A percentile compares a stretch with the other conserved stretches of the same genome.
Conservation (phyloP, 2,888 invertebrate genomes). For the Torymus auratus region DNA sequence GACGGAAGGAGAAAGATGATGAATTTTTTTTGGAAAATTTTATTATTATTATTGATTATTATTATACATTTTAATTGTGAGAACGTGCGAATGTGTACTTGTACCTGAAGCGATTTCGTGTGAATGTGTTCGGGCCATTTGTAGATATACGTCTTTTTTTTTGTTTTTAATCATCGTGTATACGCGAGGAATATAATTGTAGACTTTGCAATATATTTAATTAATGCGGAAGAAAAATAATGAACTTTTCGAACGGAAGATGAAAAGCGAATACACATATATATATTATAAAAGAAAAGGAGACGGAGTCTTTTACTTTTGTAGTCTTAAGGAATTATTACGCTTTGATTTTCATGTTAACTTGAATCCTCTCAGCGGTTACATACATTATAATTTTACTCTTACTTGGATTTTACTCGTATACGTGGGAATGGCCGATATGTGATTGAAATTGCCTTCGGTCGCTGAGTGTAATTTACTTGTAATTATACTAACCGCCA, state of each 20-base stretch:
- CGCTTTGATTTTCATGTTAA: constrained; percentile 47
- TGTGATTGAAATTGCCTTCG: constrained; percentile 53
- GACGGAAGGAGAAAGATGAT: background rate
- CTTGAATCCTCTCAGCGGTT: constrained; percentile 31
- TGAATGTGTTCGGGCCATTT: constrained; percentile 35
- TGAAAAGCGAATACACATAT: constrained; percentile 18
- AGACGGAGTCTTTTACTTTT: constrained; percentile 29
- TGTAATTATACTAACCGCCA: constrained; percentile 55
- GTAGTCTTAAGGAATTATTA: constrained; percentile 36
- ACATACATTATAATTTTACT: constrained; percentile 29
- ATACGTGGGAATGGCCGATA: constrained; percentile 30
- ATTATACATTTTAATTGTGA: constrained; percentile 26
- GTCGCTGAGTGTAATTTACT: constrained; percentile 52
- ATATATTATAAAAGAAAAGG: background rate
- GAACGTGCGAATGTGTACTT: constrained; percentile 36
- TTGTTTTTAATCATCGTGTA: constrained; percentile 22
- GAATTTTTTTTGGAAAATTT: constrained; percentile 4
- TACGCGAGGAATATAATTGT: constrained; percentile 27
- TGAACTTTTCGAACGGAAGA: constrained; percentile 8
- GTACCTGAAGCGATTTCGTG: constrained; percentile 53
- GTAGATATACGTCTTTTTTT: constrained; percentile 39
- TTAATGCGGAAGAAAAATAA: background rate
- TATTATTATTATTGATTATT: background rate
- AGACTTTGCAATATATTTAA: constrained; percentile 16
- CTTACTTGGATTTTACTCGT: constrained; percentile 32